Percentiles rank a stretch among this genome's conserved stretches.
Evolutionary conservation across 2,888 invertebrate genomes (phyloP).

Genomic region (Lamellibrachia columna): DNA sequence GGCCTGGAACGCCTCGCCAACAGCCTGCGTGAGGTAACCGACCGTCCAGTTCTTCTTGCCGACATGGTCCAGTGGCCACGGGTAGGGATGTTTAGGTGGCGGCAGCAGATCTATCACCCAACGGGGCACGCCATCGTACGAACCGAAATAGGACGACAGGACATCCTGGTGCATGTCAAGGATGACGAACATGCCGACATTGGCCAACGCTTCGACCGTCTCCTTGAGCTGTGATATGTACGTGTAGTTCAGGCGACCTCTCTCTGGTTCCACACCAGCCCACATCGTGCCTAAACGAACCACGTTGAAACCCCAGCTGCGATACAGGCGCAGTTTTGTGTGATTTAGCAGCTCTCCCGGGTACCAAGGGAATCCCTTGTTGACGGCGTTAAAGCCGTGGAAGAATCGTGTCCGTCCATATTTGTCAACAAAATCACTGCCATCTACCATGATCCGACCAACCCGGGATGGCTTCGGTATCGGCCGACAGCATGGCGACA

Average conservation of each 20-base stretch:
- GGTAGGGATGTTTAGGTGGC: slow-evolving; percentile 42
- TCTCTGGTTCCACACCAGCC: slow-evolving; percentile 46
- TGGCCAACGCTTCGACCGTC: slow-evolving; percentile 51
- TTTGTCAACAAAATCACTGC: slow-evolving; percentile 44
- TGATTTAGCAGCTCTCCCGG: slow-evolving; percentile 43
- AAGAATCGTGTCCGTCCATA: slow-evolving; percentile 46
- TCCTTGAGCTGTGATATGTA: slow-evolving; percentile 40
- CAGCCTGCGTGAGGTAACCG: slow-evolving; percentile 51
- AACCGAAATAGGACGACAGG: slow-evolving; percentile 35
- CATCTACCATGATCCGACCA: background rate
- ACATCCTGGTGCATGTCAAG: slow-evolving; percentile 56
- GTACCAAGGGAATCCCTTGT: slow-evolving; percentile 49
- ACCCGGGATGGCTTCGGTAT: background rate
- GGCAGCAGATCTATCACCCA: slow-evolving; percentile 51
- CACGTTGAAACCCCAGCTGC: slow-evolving; percentile 54
- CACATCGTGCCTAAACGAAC: slow-evolving; percentile 55
- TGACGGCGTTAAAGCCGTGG: slow-evolving; percentile 51
- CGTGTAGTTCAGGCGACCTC: slow-evolving; percentile 43
- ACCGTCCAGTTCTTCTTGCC: slow-evolving; percentile 37
- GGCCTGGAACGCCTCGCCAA: slow-evolving; percentile 48
- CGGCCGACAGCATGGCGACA: slow-evolving; percentile 23
- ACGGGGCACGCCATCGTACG: slow-evolving; percentile 51
- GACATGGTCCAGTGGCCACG: slow-evolving; percentile 47
- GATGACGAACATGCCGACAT: slow-evolving; percentile 47
- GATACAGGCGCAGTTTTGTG: slow-evolving; percentile 40